A percentile compares a stretch with the other conserved stretches of the same genome.
phyloP scores from a whole-genome alignment of 2,113 vertebrate species.

The Cromileptes altivelis region DNA sequence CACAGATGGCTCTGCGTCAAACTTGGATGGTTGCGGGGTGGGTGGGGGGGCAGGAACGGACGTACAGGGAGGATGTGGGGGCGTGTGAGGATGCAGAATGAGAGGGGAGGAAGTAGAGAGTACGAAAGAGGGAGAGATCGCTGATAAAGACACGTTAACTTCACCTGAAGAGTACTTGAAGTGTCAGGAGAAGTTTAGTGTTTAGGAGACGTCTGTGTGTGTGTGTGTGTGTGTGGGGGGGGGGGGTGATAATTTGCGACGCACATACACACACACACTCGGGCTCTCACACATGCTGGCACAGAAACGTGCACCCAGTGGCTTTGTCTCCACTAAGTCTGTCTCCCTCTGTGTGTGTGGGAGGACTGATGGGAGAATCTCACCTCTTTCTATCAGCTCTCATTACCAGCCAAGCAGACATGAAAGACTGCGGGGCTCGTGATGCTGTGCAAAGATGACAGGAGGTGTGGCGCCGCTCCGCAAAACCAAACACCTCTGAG shows the following conservation, averaged over 20 bases:
- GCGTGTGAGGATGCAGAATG: background rate
- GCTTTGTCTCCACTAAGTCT: conserved; percentile 58
- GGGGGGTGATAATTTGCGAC: conserved; percentile 35
- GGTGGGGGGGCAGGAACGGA: background rate
- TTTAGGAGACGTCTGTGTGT: conserved; percentile 63
- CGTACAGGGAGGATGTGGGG: background rate
- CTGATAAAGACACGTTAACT: conserved; percentile 53
- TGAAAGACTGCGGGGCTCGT: conserved; percentile 74
- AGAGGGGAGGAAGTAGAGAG: conserved; percentile 10
- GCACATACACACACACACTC: conserved; percentile 19
- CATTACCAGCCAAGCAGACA: conserved; percentile 78
- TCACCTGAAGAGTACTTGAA: conserved; percentile 53
- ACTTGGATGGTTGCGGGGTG: conserved; percentile 8
- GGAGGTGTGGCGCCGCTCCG: conserved; percentile 59
- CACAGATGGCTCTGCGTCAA: conserved; percentile 58
- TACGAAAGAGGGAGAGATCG: background rate
- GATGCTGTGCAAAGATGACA: conserved; percentile 68
- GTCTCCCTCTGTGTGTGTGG: conserved; percentile 54
- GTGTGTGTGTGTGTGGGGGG: too few relatives aligned
- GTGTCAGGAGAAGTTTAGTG: conserved; percentile 69
- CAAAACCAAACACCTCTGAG: conserved; percentile 61
- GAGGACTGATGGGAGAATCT: conserved; percentile 69
- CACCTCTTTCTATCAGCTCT: conserved; percentile 83
- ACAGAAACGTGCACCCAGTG: conserved; percentile 54
- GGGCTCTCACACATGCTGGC: conserved; percentile 9